Percentiles rank a stretch among this genome's conserved stretches.
These are phyloP conservation scores for Paedocypris micromegethes DNA, from an alignment of 2,797 vertebrate species.

Conservation along the genomic window DNA sequence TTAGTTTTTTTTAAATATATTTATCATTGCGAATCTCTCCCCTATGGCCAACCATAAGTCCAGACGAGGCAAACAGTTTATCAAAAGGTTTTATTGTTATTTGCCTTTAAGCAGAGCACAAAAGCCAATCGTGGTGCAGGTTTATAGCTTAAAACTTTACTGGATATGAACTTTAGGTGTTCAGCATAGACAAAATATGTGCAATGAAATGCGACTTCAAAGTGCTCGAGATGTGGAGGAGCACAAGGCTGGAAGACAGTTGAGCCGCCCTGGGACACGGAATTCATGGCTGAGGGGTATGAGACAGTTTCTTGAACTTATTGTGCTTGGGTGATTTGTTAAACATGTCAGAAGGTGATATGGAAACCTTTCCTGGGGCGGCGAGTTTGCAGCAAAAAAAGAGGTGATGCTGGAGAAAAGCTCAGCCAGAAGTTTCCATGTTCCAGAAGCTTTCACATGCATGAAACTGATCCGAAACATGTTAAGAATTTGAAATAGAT, in stretches of 20 bases:
- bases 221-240: conserved; percentile 32
- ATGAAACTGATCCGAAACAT: no score
- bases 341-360: conserved; percentile 42
- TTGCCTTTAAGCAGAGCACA: conserved; percentile 28
- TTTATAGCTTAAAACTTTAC: conserved; percentile 15
- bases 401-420: conserved; percentile 1
- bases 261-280: conserved; percentile 27
- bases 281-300: conserved; percentile 40
- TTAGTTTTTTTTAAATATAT: no score
- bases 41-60: not conserved
- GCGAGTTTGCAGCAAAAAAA: conserved; percentile 21
- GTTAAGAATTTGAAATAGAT: no score
- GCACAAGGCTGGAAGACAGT: conserved; percentile 26
- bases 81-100: conserved; percentile 13
- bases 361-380: conserved; percentile 48
- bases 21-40: conserved; percentile 8
- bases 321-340: conserved; percentile 49
- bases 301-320: conserved; percentile 46
- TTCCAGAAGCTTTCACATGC: no score
- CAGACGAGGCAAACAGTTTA: conserved; percentile 17
- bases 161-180: conserved; percentile 26
- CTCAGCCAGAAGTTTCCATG: no score
- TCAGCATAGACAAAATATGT: conserved; percentile 18
- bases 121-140: conserved; percentile 16
- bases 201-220: conserved; percentile 29